phyloP scores from a whole-genome alignment of 2,113 vertebrate species.

The Menidia beryllina region DNA sequence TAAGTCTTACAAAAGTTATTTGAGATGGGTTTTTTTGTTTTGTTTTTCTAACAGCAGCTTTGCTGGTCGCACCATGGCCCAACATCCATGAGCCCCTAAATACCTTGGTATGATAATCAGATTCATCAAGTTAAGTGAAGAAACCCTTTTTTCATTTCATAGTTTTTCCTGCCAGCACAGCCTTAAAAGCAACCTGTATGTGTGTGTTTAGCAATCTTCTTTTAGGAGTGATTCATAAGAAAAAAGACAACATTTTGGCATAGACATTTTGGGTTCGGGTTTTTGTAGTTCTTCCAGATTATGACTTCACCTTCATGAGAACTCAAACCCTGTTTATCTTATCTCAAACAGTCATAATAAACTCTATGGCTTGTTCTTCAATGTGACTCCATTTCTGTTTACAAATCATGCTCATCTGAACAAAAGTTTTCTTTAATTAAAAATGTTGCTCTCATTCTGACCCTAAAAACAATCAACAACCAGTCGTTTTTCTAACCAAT shows the following conservation, averaged over 20 bases:
- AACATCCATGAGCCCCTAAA: neutral
- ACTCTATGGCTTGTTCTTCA: neutral
- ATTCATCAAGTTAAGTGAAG: neutral
- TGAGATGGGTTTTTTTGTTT: too few species aligned
- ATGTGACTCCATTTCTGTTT: too few species aligned
- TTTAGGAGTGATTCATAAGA: conserved; percentile 27
- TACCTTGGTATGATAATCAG: neutral
- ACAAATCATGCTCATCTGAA: too few species aligned
- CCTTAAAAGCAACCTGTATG: too few species aligned
- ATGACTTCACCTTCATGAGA: conserved; percentile 17
- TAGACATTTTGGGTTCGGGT: neutral
- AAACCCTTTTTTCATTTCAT: neutral
- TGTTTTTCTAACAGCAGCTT: conserved; percentile 6
- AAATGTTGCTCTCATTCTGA: too few species aligned
- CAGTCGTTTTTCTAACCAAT: neutral
- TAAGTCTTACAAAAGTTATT: conserved; percentile 34
- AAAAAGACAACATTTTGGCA: neutral
- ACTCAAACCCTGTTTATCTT: conserved; percentile 38
- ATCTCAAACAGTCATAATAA: conserved; percentile 45
- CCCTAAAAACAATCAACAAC: too few species aligned
- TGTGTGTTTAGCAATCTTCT: neutral
- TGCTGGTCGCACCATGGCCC: neutral
- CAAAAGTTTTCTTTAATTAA: too few species aligned
- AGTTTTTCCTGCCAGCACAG: neutral
- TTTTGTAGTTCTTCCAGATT: neutral